Conservation (phyloP, 2,888 invertebrate species). For the Vannuccia rotundouncinata region DNA sequence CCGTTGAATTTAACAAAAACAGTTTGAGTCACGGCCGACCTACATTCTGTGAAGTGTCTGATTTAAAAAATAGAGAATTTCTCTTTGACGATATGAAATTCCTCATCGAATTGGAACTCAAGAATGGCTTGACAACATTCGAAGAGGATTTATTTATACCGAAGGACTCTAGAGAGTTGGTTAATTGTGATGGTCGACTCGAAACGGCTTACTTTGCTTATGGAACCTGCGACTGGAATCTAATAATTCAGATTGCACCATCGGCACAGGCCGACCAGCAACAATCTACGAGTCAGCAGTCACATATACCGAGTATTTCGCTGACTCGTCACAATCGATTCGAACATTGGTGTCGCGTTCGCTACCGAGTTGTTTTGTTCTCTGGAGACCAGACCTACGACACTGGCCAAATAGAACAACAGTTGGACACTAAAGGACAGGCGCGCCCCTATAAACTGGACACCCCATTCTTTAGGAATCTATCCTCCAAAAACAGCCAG, state of each 20-base stretch:
- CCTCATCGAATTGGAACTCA: conserved; percentile 70
- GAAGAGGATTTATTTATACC: conserved; percentile 59
- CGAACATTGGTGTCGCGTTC: conserved; percentile 70
- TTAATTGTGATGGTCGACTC: conserved; percentile 45
- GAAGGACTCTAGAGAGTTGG: conserved; percentile 34
- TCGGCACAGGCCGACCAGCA: conserved; percentile 27
- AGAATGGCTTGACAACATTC: conserved; percentile 69
- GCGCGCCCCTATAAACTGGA: conserved; percentile 24
- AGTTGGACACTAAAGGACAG: conserved; percentile 37
- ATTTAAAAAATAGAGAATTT: conserved; percentile 61
- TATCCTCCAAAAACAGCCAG: conserved; percentile 42
- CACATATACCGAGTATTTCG: neutral
- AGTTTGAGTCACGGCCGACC: conserved; percentile 49
- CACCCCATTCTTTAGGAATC: conserved; percentile 30
- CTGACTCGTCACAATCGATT: conserved; percentile 42
- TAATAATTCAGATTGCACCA: conserved; percentile 52
- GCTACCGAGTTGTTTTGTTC: conserved; percentile 60
- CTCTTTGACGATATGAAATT: conserved; percentile 74
- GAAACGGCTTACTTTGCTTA: conserved; percentile 70
- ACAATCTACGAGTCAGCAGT: conserved; percentile 15
- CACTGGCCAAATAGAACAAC: conserved; percentile 38
- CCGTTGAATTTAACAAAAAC: conserved; percentile 60
- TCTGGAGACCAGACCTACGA: neutral
- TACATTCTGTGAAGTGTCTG: conserved; percentile 50
- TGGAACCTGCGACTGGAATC: conserved; percentile 75